Evolutionary conservation across 2,797 vertebrate genomes (phyloP).

Genomic region (Sebastes kiyomatsui): DNA sequence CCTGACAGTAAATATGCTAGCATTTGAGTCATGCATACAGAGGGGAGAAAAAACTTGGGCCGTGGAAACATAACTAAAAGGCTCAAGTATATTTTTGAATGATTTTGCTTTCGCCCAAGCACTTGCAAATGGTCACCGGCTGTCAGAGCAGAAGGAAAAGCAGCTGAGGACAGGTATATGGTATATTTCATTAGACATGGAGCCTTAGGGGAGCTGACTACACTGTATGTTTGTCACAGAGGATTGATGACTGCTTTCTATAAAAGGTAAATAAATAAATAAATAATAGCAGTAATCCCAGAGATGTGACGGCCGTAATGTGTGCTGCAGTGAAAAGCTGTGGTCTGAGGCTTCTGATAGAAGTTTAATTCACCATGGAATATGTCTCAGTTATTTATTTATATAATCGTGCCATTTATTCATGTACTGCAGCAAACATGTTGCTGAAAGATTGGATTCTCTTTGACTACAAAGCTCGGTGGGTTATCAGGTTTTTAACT

Average conservation of each 20-base stretch:
- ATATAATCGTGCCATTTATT: conserved; percentile 59
- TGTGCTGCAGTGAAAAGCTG: conserved; percentile 63
- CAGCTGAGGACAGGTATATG: conserved; percentile 76
- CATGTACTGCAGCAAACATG: conserved; percentile 53
- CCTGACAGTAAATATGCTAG: conserved; percentile 64
- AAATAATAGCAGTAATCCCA: conserved; percentile 77
- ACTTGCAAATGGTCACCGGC: conserved; percentile 59
- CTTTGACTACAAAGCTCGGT: conserved; percentile 50
- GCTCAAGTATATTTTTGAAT: conserved; percentile 66
- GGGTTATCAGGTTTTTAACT: conserved; percentile 55
- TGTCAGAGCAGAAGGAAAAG: conserved; percentile 51
- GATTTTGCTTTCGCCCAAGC: conserved; percentile 47
- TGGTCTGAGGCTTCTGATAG: conserved; percentile 67
- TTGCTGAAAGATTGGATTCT: conserved; percentile 59
- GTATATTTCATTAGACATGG: conserved; percentile 77
- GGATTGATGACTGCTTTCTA: conserved; percentile 80
- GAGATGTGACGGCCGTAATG: conserved; percentile 73
- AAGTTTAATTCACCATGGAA: conserved; percentile 70
- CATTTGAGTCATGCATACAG: conserved; percentile 59
- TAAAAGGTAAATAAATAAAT: conserved; percentile 79
- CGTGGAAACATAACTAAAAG: conserved; percentile 68
- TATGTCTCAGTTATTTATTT: conserved; percentile 67
- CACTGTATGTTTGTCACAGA: conserved; percentile 75
- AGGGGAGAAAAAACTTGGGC: conserved; percentile 27
- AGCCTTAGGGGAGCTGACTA: conserved; percentile 78